These are phyloP conservation scores for Andricus curvator DNA, from an alignment of 2,888 invertebrate genomes.

Conservation along the genomic window DNA sequence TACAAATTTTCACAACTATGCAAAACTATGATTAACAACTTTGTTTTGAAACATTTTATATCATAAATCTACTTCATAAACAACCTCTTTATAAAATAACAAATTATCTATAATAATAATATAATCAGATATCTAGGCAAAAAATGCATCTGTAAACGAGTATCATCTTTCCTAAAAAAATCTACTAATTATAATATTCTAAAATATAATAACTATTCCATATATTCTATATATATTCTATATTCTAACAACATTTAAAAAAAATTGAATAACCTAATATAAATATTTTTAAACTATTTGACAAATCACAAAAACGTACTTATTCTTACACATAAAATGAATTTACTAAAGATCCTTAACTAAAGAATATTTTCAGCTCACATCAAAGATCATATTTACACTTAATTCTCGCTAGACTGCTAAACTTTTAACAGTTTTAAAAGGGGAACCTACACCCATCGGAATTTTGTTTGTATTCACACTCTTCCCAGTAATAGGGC, in stretches of 20 bases:
- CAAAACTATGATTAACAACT: too few species aligned
- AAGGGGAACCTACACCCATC: too few species aligned
- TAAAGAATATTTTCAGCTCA: neutral
- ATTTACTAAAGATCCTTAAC: neutral
- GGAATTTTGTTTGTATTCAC: too few species aligned
- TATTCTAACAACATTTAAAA: neutral
- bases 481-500: too few species aligned
- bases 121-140: too few species aligned
- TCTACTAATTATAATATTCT: neutral
- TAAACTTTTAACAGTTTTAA: neutral
- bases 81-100: too few species aligned
- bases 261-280: neutral
- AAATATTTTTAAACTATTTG: neutral
- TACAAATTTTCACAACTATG: too few species aligned
- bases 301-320: neutral
- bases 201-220: neutral
- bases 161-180: neutral
- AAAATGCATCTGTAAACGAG: too few species aligned
- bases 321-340: neutral
- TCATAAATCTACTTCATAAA: too few species aligned
- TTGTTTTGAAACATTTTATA: too few species aligned
- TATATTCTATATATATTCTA: neutral
- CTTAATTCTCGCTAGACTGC: neutral
- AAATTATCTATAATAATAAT: too few species aligned
- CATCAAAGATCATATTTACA: conserved; percentile 8